Percentiles rank a stretch among this genome's conserved stretches.
phyloP scores from a whole-genome alignment of 2,113 vertebrate species.

The Rafetus swinhoei region DNA sequence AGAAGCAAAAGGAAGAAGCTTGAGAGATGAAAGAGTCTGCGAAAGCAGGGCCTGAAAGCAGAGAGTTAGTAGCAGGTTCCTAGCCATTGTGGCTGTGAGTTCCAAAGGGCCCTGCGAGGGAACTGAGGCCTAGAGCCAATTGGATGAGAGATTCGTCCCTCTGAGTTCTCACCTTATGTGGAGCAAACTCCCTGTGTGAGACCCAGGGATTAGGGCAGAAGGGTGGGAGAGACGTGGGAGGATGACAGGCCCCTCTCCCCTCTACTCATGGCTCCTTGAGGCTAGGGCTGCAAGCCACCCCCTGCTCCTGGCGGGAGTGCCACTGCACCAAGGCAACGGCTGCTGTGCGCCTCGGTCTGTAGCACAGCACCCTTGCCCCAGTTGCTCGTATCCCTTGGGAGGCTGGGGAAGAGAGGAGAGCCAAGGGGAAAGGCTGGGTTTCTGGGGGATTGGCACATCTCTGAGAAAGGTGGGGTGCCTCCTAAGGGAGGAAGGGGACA shows the following conservation, averaged over 20 bases:
- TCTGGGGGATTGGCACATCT: background rate
- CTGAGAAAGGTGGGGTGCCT: background rate
- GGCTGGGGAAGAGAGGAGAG: background rate
- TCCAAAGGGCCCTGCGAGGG: background rate
- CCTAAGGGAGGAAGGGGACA: background rate
- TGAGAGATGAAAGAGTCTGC: background rate
- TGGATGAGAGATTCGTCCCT: background rate
- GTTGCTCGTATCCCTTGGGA: background rate
- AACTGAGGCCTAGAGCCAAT: background rate
- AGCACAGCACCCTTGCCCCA: background rate
- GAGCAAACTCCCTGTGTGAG: background rate
- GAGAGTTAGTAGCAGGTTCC: background rate
- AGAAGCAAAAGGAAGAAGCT: background rate
- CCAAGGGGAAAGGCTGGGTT: background rate
- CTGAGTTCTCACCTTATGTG: background rate
- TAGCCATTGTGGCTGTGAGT: background rate
- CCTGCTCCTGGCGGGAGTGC: no score
- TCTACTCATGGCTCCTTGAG: background rate
- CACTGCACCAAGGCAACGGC: background rate
- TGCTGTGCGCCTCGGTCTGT: background rate
- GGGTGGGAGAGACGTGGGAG: background rate
- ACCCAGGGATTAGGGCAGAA: background rate
- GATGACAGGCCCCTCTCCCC: no score
- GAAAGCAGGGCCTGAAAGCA: background rate
- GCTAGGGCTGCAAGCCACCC: background rate